Evolutionary conservation across 2,113 vertebrate genomes (phyloP).

Genomic region (Oryctolagus cuniculus): DNA sequence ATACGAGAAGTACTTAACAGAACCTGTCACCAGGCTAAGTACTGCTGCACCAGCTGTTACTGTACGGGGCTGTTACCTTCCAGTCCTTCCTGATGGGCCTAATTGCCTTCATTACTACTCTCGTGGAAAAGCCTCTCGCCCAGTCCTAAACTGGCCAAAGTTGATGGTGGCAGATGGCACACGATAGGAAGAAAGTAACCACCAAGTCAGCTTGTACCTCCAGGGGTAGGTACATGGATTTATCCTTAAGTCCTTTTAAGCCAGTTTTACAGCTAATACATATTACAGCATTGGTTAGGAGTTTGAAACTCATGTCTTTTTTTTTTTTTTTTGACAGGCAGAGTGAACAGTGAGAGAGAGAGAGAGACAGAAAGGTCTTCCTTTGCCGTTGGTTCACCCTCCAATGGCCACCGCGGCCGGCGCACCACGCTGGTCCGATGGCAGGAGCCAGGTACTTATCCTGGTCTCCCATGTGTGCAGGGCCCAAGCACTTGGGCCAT

Average conservation of each 20-base stretch:
- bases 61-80: slow-evolving; percentile 1
- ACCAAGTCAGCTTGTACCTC: not conserved
- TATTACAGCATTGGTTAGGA: slow-evolving; percentile 9
- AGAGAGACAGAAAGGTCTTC: too few species aligned
- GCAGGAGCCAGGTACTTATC: too few species aligned
- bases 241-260: not conserved
- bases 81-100: not conserved
- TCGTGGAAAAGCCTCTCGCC: not conserved
- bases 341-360: too few species aligned
- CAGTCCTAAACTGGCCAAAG: slow-evolving; percentile 2
- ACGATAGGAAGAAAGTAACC: not conserved
- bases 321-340: too few species aligned
- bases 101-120: slow-evolving; percentile 49
- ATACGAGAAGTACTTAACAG: slow-evolving; percentile 17
- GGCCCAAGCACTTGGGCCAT: too few species aligned
- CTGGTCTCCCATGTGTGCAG: too few species aligned
- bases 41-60: not conserved
- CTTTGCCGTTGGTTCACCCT: too few species aligned
- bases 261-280: slow-evolving; percentile 23
- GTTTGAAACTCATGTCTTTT: not conserved
- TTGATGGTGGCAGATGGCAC: not conserved
- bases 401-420: too few species aligned
- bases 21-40: not conserved
- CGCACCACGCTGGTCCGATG: too few species aligned
- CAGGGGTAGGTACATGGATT: too few species aligned